Evolutionary conservation across 1,140 invertebrate species (phyloP), one percentile per base, ranked within the genome.

Genomic region (Drosophila sp.): DNA sequence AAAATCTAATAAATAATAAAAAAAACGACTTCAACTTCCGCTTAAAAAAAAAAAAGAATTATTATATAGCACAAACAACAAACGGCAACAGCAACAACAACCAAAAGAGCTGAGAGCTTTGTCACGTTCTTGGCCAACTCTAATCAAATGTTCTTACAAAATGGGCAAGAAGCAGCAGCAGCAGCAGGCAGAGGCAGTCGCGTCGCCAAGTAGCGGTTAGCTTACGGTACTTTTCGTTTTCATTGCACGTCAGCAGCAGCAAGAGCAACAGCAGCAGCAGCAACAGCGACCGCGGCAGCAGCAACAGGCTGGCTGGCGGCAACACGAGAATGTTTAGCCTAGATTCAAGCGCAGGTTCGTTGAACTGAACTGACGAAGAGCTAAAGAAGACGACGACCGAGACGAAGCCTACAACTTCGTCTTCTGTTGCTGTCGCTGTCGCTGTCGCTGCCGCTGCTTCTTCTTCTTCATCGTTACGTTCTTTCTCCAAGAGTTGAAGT

Each of bases 181-280:
- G 40, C 44, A 50, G 17, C 44, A 27, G 41, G 38, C 35, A 23
- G 47, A 35, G 30, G 4, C 32, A 50, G 44, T 10, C 35, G 38
- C 17, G 30, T 60, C 55, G n/a, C 41, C 25, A 55, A 79, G 91
- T 91, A 91, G 90, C 90, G 87, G 90, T 91, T 91, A 90, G 72
- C 82, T 91, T 91, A 91, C 90, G 90, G 90, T 91, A 91, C 90
- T 91, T 91, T 91, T 91, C 90, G 90, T 87, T 91, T 91, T 91
- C 90, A 91, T 91, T 91, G 90, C 90, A 91, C 90, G 85, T 91
- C 85, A 87, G 80, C 73, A 76, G 73, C 54, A 35, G 29, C 40
- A 32, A 25, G 40, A 33, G 68, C n/a, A 11, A 30, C 60, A 38
- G 50, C 8, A 38, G 71, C 32, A 25, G 56, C 1, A 35, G 8